phyloP scores from a whole-genome alignment of 2,113 vertebrate species.

The Centropristis striata region DNA sequence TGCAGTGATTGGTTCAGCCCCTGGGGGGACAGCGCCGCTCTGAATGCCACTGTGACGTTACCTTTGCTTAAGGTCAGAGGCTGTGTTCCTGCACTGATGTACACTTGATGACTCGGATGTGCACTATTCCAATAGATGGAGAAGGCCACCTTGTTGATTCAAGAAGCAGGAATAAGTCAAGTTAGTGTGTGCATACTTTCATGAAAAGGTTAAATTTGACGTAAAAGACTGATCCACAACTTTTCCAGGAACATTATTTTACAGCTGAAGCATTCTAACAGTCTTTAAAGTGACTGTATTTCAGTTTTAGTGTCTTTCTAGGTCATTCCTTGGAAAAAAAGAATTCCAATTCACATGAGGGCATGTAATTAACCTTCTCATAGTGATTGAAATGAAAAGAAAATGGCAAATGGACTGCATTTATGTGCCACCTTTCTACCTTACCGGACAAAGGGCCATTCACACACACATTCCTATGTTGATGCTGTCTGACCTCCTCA shows the following conservation, averaged over 20 bases:
- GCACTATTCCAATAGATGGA: not conserved
- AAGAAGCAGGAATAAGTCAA: not conserved
- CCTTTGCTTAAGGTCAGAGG: slow-evolving; percentile 30
- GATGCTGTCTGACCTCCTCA: too few relatives aligned
- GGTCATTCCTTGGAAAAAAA: not conserved
- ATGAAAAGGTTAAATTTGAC: not conserved
- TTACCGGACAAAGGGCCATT: too few relatives aligned
- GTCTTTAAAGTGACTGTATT: not conserved
- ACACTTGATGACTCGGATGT: slow-evolving; percentile 37
- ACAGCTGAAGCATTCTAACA: not conserved
- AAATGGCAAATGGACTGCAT: too few relatives aligned
- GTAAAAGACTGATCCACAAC: not conserved
- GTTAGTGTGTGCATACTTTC: not conserved
- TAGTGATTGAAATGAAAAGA: not conserved
- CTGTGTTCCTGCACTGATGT: slow-evolving; percentile 20
- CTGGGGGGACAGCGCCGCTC: slow-evolving; percentile 13
- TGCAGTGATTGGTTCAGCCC: slow-evolving; percentile 12
- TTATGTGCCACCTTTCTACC: too few relatives aligned
- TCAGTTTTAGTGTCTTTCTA: not conserved
- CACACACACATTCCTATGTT: too few relatives aligned
- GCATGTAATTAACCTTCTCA: not conserved
- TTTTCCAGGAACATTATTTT: not conserved
- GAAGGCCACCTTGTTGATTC: not conserved
- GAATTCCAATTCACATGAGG: not conserved
- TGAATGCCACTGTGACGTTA: slow-evolving; percentile 43